A percentile compares a stretch with the other conserved stretches of the same genome.
Evolutionary conservation across 2,797 vertebrate species (phyloP).

Genomic region (Sebastes nivosus): DNA sequence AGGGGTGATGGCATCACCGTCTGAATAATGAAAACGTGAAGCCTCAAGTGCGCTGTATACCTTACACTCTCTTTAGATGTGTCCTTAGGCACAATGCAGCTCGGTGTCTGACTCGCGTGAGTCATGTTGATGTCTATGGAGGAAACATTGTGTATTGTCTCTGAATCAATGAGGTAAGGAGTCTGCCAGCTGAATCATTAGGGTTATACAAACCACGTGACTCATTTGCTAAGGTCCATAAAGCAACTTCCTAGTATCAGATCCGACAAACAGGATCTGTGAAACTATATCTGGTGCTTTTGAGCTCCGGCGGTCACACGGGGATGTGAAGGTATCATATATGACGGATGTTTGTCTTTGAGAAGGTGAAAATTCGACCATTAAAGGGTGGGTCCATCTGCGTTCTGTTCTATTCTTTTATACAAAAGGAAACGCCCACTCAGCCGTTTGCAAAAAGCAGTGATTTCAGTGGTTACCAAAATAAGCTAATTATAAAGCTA

Average conservation of each 20-base stretch:
- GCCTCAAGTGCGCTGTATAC: conserved; percentile 31
- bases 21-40: conserved; percentile 57
- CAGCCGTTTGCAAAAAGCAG: too few species aligned
- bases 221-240: conserved; percentile 23
- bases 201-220: conserved; percentile 25
- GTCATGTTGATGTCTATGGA: conserved; percentile 30
- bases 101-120: conserved; percentile 49
- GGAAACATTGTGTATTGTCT: conserved; percentile 35
- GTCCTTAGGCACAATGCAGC: conserved; percentile 26
- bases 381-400: too few species aligned
- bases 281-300: not conserved
- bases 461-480: too few species aligned
- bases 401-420: too few species aligned
- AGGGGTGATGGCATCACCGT: conserved; percentile 53
- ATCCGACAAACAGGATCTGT: not conserved
- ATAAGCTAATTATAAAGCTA: too few species aligned
- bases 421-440: too few species aligned
- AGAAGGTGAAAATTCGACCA: not conserved
- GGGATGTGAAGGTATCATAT: not conserved
- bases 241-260: not conserved
- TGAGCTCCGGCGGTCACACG: not conserved
- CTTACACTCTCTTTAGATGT: conserved; percentile 24
- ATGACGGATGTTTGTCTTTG: not conserved
- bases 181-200: conserved; percentile 43
- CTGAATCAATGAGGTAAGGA: conserved; percentile 18